Percentiles rank a stretch among this genome's conserved stretches.
Conservation (phyloP, 2,113 vertebrate genomes). For the Siniperca knerii region DNA sequence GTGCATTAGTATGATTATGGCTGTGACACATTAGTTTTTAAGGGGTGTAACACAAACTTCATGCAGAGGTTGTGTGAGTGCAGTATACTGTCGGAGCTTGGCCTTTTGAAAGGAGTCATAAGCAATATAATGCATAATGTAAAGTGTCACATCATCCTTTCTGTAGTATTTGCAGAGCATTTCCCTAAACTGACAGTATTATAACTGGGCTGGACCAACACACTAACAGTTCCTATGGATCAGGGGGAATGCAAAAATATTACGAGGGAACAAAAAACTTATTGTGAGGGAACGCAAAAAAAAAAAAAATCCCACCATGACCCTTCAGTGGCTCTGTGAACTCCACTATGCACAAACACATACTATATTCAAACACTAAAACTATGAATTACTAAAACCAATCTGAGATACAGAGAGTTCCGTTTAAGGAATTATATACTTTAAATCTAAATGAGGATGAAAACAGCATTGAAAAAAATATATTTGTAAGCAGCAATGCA, state of each 20-base stretch:
- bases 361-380: too few relatives aligned
- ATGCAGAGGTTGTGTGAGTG: too few relatives aligned
- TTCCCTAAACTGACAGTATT: background rate
- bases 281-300: background rate
- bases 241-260: too few relatives aligned
- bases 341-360: background rate
- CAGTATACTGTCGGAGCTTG: too few relatives aligned
- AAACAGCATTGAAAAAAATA: background rate
- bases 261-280: too few relatives aligned
- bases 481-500: background rate
- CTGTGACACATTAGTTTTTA: background rate
- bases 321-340: background rate
- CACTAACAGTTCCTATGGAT: too few relatives aligned
- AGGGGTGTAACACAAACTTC: too few relatives aligned
- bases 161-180: background rate
- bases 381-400: background rate
- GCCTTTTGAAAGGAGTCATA: too few relatives aligned
- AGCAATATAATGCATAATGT: too few relatives aligned
- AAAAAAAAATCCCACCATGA: too few relatives aligned
- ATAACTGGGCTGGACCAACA: background rate
- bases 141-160: too few relatives aligned
- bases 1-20: background rate
- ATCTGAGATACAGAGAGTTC: background rate
- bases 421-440: conserved; percentile 1
- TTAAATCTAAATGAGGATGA: background rate